A percentile compares a stretch with the other conserved stretches of the same genome.
Conservation (phyloP, 2,888 invertebrate genomes). For the Idaea straminata region DNA sequence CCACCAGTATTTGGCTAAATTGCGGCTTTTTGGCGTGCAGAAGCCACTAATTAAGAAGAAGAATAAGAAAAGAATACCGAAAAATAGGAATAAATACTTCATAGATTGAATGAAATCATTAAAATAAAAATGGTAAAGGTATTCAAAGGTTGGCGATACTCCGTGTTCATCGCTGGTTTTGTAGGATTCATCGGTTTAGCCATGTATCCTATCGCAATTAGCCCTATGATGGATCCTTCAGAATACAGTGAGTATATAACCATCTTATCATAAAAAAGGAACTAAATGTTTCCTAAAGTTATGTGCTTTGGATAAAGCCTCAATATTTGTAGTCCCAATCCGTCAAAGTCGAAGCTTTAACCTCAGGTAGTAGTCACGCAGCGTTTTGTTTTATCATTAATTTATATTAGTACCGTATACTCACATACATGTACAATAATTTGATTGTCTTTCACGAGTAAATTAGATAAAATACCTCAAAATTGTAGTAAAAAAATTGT, state of each 20-base stretch:
- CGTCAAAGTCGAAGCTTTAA: neutral
- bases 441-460: neutral
- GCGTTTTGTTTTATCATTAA: too few species aligned
- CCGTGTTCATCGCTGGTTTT: constrained; percentile 74
- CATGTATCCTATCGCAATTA: constrained; percentile 81
- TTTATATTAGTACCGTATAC: too few species aligned
- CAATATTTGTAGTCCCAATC: neutral
- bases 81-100: neutral
- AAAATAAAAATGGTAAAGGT: constrained; percentile 36
- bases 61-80: neutral
- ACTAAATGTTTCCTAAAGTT: neutral
- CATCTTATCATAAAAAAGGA: neutral
- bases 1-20: too few species aligned
- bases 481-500: neutral
- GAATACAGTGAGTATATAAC: constrained; percentile 80
- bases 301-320: neutral
- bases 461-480: too few species aligned
- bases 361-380: too few species aligned
- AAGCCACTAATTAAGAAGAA: too few species aligned
- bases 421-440: neutral
- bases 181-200: constrained; percentile 76
- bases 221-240: constrained; percentile 82
- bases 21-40: too few species aligned
- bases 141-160: constrained; percentile 74
- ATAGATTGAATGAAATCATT: neutral